A percentile compares a stretch with the other conserved stretches of the same genome.
phyloP scores from a whole-genome alignment of 2,888 invertebrate species.

The Elysia crispata region DNA sequence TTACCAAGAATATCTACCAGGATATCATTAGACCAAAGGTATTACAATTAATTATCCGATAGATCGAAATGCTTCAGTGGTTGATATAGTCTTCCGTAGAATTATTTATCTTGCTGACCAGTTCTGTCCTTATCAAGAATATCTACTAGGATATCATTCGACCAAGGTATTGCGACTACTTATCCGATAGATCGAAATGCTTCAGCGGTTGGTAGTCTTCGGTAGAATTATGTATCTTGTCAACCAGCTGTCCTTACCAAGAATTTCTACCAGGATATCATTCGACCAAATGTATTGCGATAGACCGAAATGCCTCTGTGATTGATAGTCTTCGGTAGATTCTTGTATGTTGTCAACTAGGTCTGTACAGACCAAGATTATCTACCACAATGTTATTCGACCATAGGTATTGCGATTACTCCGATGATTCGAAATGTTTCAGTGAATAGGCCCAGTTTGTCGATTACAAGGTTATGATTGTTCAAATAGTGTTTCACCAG shows the following conservation, averaged over 20 bases:
- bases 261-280: constrained; percentile 61
- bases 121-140: constrained; percentile 62
- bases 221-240: constrained; percentile 60
- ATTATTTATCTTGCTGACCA: constrained; percentile 58
- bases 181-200: too few species aligned
- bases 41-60: too few species aligned
- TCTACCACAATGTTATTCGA: constrained; percentile 57
- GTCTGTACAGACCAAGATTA: constrained; percentile 61
- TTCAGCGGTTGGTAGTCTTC: constrained; percentile 67
- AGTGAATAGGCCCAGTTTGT: too few species aligned
- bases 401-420: constrained; percentile 13
- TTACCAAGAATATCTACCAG: constrained; percentile 63
- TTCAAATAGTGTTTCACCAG: too few species aligned
- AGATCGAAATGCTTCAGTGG: too few species aligned
- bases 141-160: constrained; percentile 58
- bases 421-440: not conserved
- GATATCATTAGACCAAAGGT: constrained; percentile 50
- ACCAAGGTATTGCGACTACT: too few species aligned
- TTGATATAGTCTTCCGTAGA: constrained; percentile 68
- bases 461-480: too few species aligned
- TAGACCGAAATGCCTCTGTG: not conserved
- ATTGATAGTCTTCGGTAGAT: constrained; percentile 68
- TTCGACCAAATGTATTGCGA: constrained; percentile 33
- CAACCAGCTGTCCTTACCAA: constrained; percentile 60
- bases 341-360: constrained; percentile 60